Conservation (phyloP, 2,888 invertebrate genomes). For the Geotrupes spiniger region DNA sequence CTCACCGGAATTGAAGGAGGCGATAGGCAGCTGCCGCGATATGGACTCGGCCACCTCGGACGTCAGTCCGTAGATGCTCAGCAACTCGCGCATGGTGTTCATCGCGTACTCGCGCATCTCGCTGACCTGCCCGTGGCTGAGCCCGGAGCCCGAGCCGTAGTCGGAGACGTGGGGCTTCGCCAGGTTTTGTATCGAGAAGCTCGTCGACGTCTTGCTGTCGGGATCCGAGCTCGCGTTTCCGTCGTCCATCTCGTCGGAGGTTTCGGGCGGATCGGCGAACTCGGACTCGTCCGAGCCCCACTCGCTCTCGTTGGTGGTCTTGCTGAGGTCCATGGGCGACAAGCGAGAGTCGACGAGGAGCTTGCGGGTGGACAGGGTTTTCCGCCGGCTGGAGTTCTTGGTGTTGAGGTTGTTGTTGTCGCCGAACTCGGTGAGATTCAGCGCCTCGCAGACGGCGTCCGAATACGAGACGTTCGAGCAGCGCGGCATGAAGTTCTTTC, state of each 20-base stretch:
- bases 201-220: slow-evolving; percentile 43
- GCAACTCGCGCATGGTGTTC: slow-evolving; percentile 74
- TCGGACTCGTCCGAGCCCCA: slow-evolving; percentile 32
- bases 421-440: slow-evolving; percentile 35
- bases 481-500: slow-evolving; percentile 76
- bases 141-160: slow-evolving; percentile 24
- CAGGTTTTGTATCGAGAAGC: slow-evolving; percentile 48
- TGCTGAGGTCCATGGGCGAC: slow-evolving; percentile 45
- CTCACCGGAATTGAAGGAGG: slow-evolving; percentile 67
- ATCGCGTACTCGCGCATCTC: slow-evolving; percentile 75
- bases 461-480: slow-evolving; percentile 62
- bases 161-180: slow-evolving; percentile 47
- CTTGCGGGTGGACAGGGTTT: slow-evolving; percentile 40
- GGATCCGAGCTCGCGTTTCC: slow-evolving; percentile 25
- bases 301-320: slow-evolving; percentile 37
- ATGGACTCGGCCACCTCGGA: slow-evolving; percentile 70
- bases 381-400: slow-evolving; percentile 40
- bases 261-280: slow-evolving; percentile 22
- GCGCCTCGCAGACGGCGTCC: slow-evolving; percentile 46
- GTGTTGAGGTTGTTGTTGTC: slow-evolving; percentile 47
- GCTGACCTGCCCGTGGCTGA: slow-evolving; percentile 46
- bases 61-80: slow-evolving; percentile 74
- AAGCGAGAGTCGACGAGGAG: slow-evolving; percentile 38
- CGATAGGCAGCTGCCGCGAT: slow-evolving; percentile 66
- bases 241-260: slow-evolving; percentile 25